A percentile compares a stretch with the other conserved stretches of the same genome.
Evolutionary conservation across 2,797 vertebrate genomes (phyloP).

Genomic region (Phyllotis vaccarum): DNA sequence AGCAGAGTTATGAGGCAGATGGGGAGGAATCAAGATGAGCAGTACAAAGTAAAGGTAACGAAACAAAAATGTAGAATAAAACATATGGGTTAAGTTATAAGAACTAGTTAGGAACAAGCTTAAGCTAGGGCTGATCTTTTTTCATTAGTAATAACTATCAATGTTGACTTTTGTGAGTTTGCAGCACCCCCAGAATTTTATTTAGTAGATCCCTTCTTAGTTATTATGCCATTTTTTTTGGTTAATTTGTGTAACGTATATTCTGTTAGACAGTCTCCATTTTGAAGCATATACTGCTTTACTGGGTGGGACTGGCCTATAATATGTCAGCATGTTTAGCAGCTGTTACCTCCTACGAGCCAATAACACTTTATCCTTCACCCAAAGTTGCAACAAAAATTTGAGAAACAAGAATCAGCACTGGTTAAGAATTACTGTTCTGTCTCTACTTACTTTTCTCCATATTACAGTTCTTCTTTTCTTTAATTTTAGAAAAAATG

Average conservation of each 20-base stretch:
- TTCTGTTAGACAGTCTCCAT: neutral
- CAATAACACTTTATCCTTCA: neutral
- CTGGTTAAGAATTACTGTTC: neutral
- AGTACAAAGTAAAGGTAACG: no score
- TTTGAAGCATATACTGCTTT: conserved; percentile 1
- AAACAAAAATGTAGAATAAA: no score
- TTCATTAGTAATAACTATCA: no score
- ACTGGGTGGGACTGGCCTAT: neutral
- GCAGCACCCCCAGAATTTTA: no score
- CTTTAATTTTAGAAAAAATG: conserved; percentile 14
- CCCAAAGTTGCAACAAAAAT: neutral
- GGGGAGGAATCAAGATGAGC: no score
- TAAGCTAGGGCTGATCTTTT: no score
- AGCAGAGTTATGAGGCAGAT: no score
- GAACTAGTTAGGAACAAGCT: no score
- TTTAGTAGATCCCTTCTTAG: neutral
- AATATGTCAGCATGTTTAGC: neutral
- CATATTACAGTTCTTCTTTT: neutral
- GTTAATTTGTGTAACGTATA: neutral
- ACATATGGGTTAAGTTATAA: no score
- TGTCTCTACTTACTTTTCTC: neutral
- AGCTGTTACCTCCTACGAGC: neutral
- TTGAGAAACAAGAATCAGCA: neutral
- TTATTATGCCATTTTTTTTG: conserved; percentile 1
- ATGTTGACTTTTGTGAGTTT: no score